A percentile compares a stretch with the other conserved stretches of the same genome.
Evolutionary conservation across 2,797 vertebrate species (phyloP).

Genomic region (Hydrolagus colliei): DNA sequence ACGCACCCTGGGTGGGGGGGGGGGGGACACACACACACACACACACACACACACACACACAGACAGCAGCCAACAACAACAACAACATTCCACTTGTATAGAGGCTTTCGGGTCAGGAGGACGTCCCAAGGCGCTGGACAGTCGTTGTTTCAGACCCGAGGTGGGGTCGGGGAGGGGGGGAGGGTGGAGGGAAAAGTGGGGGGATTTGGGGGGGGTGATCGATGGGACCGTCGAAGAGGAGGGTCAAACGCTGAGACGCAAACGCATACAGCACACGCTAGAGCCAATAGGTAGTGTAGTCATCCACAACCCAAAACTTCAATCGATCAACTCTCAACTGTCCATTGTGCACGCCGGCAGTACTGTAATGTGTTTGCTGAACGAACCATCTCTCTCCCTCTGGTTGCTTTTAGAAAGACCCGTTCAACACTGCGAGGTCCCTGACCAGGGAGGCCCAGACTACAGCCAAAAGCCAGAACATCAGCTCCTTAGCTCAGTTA

Average conservation of each 20-base stretch:
- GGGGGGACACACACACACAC: too few relatives aligned
- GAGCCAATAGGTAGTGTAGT: background rate
- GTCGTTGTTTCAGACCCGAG: too few relatives aligned
- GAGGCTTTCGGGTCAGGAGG: too few relatives aligned
- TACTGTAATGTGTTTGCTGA: background rate
- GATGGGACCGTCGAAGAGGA: too few relatives aligned
- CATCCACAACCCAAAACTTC: background rate
- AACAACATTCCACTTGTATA: too few relatives aligned
- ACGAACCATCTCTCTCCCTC: background rate
- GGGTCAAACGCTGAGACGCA: background rate
- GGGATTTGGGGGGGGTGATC: too few relatives aligned
- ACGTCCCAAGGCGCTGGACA: too few relatives aligned
- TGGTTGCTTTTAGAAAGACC: conserved; percentile 58
- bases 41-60: too few relatives aligned
- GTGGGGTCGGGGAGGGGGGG: too few relatives aligned
- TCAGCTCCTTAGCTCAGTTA: conserved; percentile 60
- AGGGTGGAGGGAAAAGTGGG: too few relatives aligned
- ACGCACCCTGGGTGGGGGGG: background rate
- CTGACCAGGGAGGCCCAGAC: conserved; percentile 54
- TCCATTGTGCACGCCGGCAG: conserved; percentile 19
- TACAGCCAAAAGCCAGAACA: conserved; percentile 51
- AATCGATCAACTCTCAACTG: too few relatives aligned
- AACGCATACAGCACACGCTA: background rate
- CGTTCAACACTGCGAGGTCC: conserved; percentile 59
- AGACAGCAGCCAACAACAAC: too few relatives aligned